Evolutionary conservation across 2,113 vertebrate genomes (phyloP).

Genomic region (Peromyscus californicus): DNA sequence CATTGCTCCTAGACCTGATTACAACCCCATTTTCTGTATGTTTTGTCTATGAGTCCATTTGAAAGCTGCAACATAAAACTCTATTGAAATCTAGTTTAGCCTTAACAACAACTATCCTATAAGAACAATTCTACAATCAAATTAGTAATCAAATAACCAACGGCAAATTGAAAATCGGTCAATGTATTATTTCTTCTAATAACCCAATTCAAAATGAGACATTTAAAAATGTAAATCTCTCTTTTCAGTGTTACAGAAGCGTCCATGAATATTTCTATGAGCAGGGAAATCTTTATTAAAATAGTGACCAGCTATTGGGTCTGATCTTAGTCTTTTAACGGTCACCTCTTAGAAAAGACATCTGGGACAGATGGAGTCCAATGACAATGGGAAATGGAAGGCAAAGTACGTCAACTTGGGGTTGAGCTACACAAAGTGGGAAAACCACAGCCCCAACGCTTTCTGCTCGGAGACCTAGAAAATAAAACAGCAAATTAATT

Average conservation of each 20-base stretch:
- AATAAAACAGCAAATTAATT: neutral
- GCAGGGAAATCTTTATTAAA: constrained; percentile 92
- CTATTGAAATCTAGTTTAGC: constrained; percentile 73
- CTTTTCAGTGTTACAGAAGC: constrained; percentile 88
- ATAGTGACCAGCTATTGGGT: constrained; percentile 67
- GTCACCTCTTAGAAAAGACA: constrained; percentile 28
- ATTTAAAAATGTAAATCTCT: constrained; percentile 93
- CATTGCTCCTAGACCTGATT: neutral
- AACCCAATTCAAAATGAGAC: constrained; percentile 86
- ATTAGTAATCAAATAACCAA: constrained; percentile 97
- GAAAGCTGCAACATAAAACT: constrained; percentile 76
- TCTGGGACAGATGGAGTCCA: constrained; percentile 45
- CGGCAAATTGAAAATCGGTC: constrained; percentile 90
- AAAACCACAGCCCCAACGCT: neutral
- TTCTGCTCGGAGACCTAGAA: neutral
- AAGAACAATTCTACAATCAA: constrained; percentile 90
- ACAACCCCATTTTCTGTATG: constrained; percentile 27
- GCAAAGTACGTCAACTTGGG: neutral
- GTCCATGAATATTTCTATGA: constrained; percentile 88
- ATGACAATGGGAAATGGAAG: neutral
- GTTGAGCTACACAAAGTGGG: neutral
- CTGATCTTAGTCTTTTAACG: constrained; percentile 60
- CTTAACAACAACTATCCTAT: constrained; percentile 82
- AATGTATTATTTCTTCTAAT: constrained; percentile 86
- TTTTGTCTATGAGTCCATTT: constrained; percentile 76